Evolutionary conservation across 2,888 invertebrate genomes (phyloP), one percentile per base, ranked within the genome.

Genomic region (Limnephilus lunatus): DNA sequence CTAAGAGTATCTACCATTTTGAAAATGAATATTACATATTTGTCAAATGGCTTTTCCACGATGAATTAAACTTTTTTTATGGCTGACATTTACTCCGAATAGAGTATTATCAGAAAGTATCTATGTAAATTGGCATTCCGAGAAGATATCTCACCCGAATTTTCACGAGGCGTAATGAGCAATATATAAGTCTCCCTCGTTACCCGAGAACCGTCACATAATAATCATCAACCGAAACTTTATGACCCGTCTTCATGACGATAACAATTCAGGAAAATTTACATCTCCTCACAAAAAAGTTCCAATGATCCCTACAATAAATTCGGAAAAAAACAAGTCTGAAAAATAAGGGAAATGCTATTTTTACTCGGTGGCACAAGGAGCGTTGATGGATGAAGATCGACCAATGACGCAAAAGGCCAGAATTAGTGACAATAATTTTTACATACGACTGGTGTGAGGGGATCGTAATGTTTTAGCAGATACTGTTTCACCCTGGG

Each of bases 151-250:
- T 68, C 7, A 68, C 32, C 82, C 14, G 14, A 31, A 68, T 68
- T 68, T 9, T 25, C 25, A 25, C 68, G 68, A 68, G 15, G 15
- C 19, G 82, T 82, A 82, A 82, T 44, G 48, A 86, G 86, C n/a
- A 48, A 86, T 86, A 48, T 86, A 44, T 30, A 86, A 86, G 48
- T 86, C 86, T 86, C 31, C 48, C 48, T 86, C 86, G 86, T 86
- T 86, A 86, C 39, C 86, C 86, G 86, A 44, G 68, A 86, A 30
- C n/a, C 11, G 39, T 48, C 86, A 44, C 86, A 15, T 44, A 35
- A 86, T 86, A 86, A 86, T 86, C 86, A 86, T 48, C 86, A 15
- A 44, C 48, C 39, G 86, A 86, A 86, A 86, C 86, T 86, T 86
- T 86, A 86, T 14, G 86, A 86, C 86, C 44, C 86, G 86, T 86